Percentiles rank a stretch among this genome's conserved stretches.
phyloP scores from a whole-genome alignment of 2,888 invertebrate species.

The Athalia rosae region DNA sequence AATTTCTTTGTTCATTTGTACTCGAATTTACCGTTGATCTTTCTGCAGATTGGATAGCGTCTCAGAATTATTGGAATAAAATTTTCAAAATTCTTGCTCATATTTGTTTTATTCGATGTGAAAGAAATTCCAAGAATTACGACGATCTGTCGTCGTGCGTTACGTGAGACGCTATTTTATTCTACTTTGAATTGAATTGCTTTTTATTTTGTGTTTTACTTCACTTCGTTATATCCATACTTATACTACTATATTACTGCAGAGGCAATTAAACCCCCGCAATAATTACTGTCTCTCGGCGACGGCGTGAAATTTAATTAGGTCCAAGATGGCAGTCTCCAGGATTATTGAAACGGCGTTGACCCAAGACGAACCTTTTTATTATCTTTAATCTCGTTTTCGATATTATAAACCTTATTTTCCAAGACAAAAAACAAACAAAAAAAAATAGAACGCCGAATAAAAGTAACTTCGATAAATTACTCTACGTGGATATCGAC shows the following conservation, averaged over 20 bases:
- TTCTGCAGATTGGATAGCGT: no score
- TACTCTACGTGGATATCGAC: not conserved
- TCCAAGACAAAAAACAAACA: not conserved
- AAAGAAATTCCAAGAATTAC: no score
- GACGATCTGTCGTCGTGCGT: no score
- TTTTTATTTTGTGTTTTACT: not conserved
- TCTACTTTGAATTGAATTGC: not conserved
- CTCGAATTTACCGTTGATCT: no score
- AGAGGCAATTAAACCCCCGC: constrained; percentile 27
- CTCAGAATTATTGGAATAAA: no score
- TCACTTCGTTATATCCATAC: no score
- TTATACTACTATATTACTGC: not conserved
- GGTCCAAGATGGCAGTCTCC: constrained; percentile 20
- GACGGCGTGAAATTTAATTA: constrained; percentile 24
- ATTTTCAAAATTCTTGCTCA: no score
- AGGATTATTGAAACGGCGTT: constrained; percentile 20
- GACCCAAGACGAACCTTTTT: constrained; percentile 2
- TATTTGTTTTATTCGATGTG: no score
- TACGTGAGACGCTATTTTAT: no score
- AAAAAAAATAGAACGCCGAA: not conserved
- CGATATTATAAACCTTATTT: not conserved
- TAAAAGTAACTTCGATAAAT: not conserved
- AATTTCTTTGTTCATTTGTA: no score
- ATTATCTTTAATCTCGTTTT: not conserved
- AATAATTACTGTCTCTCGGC: constrained; percentile 34